Base-by-base conservation (phyloP, 2,888 invertebrate genomes). In the Lissonota sp. region DNA sequence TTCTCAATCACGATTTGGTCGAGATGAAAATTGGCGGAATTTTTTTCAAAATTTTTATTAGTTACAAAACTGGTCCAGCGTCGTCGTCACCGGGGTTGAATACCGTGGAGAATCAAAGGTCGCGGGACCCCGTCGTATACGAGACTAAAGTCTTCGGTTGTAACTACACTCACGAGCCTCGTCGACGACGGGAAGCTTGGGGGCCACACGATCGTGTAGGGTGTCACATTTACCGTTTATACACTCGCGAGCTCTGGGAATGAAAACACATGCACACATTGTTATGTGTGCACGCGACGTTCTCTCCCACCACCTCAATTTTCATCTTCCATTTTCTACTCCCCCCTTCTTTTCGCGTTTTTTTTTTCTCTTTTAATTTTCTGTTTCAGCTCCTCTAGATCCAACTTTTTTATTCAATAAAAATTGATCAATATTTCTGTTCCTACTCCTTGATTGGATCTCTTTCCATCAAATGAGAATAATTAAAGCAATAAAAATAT, bases 141-240 rank as follows among this genome's bases (percentile, higher is more conserved):
- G 69, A 74, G 81, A 80, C 80, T 67, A 80, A 80, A 80, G 72
- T 73, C 70, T 81, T 81, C 40, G 63, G 73, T 73, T 64, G 80
- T 73, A 26, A 77, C 72, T 58, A 69, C 63, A 70, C 69, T 63
- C 72, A 71, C 42, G 76, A 26, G 26, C 26, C 26, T 26, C 26
- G 26, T 26, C 26, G 26, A 26, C 26, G 26, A 26, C 26, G 51
- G 71, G 58, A 66, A 37, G 63, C 53, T 66, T 74, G 70, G 81
- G 64, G 26, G 26, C 1, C 26, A 63, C 63, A 53, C 78, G 64
- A 72, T 78, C 73, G 81, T 49, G 46, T 70, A 57, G 81, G 81
- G 81, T 74, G 81, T 78, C 81, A 74, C 64, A 78, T 81, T 78
- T 70, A 53, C 16, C 57, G 69, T 78, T 78, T 58, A 64, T 53